These are phyloP conservation scores for Zosterops lateralis DNA, from an alignment of 2,113 vertebrate genomes.

Conservation along the genomic window DNA sequence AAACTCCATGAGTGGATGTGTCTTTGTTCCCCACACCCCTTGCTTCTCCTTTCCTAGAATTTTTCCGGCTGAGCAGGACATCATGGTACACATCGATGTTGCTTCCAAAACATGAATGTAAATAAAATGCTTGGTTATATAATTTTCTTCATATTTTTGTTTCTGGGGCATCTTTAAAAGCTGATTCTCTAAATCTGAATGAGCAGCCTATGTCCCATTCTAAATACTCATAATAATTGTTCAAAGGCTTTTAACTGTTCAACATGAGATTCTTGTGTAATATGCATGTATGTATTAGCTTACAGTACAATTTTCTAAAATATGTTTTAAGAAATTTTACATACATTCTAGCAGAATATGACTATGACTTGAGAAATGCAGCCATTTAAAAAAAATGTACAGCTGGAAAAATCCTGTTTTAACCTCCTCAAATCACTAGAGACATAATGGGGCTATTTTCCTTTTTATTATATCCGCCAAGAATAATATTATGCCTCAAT, in stretches of 20 bases:
- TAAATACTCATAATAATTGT: background rate
- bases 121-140: background rate
- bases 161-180: background rate
- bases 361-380: background rate
- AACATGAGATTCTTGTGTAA: background rate
- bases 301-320: background rate
- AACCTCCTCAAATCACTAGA: background rate
- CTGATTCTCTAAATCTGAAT: background rate
- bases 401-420: background rate
- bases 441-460: background rate
- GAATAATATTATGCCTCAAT: background rate
- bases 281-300: background rate
- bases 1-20: background rate
- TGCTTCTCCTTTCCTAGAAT: background rate
- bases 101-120: background rate
- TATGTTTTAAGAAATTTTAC: background rate
- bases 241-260: background rate
- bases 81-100: background rate
- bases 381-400: background rate
- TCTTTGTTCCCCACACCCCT: background rate
- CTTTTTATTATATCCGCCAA: background rate
- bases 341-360: background rate
- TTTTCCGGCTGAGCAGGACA: background rate
- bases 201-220: background rate
- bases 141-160: background rate